Base-by-base conservation (phyloP, 2,797 vertebrate genomes). In the Borostomias antarcticus region DNA sequence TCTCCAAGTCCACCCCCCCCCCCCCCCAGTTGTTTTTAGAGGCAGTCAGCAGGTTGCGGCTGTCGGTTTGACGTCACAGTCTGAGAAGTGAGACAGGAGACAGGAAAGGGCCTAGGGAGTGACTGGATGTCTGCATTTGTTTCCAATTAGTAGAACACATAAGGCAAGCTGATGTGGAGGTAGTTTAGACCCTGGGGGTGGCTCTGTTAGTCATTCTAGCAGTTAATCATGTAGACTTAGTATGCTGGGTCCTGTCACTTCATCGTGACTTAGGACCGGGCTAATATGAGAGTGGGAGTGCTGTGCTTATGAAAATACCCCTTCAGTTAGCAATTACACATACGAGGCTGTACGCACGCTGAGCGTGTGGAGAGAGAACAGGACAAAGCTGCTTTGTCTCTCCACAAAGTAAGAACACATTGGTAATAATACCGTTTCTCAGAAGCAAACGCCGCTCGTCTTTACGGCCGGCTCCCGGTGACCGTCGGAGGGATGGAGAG, bases 71-170 rank as follows among this genome's bases (percentile, higher is more conserved):
- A 75, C 37, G 50, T 64, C 70, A 54, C 23, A n/a, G 43, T 15
- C 29, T 11, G 25, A 59, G 58, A 30, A 43, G 6, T 25, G 25
- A 59, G 7, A 56, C 29, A n/a, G 52, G 2, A 40, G 23, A n/a
- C n/a, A 37, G 19, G 5, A 33, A 26, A 10, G 21, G 26, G 32
- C 35, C 37, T 32, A 28, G 58, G 50, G 47, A 29, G 51, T 11
- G 62, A 52, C 35, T 32, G 54, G 3, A 62, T 45, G 54, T 0
- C 23, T 63, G 64, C 70, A 65, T 79, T 76, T 74, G 81, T 47
- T 81, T 80, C 33, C 64, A 64, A 58, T 86, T 81, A 77, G 64
- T 26, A 6, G 6, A 4, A 47, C 47, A 53, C 52, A 40, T 69
- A 28, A 35, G 35, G 19, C 50, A 21, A 17, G 62, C 45, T 58